Percentiles rank a stretch among this genome's conserved stretches.
Evolutionary conservation across 2,797 vertebrate species (phyloP).

Genomic region (Coregonus sp.): DNA sequence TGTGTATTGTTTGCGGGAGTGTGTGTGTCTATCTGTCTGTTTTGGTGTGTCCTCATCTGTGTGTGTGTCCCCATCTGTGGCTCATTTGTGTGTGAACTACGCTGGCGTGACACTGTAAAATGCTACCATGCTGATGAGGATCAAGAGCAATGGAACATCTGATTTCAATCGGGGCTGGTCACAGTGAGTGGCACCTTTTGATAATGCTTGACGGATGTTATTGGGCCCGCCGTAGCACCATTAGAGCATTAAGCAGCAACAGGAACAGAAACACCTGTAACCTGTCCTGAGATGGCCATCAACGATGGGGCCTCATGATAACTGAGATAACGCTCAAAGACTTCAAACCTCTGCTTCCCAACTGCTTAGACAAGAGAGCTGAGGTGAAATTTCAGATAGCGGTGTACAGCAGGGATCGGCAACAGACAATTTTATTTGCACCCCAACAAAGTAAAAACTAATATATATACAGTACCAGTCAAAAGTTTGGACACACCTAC

Average conservation of each 20-base stretch:
- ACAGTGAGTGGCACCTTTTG: constrained; percentile 10
- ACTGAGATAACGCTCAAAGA: background rate
- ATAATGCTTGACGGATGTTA: background rate
- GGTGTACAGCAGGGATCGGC: no score
- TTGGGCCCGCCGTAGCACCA: background rate
- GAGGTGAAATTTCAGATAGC: no score
- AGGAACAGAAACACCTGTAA: background rate
- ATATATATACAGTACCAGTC: no score
- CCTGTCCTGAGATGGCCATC: background rate
- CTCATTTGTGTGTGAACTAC: background rate
- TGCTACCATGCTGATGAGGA: background rate
- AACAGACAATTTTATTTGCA: no score
- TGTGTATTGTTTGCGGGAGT: no score
- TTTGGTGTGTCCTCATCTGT: background rate
- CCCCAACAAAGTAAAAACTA: no score
- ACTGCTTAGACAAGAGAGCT: background rate
- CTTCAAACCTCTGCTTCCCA: background rate
- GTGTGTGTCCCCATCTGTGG: background rate
- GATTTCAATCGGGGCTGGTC: background rate
- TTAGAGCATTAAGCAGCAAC: background rate
- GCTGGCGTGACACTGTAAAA: constrained; percentile 11
- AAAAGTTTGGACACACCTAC: no score
- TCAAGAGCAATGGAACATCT: constrained; percentile 9
- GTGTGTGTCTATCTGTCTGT: no score
- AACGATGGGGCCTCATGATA: background rate